Evolutionary conservation across 1,140 invertebrate species (phyloP).

Genomic region (Pseudomyrmex sp.): DNA sequence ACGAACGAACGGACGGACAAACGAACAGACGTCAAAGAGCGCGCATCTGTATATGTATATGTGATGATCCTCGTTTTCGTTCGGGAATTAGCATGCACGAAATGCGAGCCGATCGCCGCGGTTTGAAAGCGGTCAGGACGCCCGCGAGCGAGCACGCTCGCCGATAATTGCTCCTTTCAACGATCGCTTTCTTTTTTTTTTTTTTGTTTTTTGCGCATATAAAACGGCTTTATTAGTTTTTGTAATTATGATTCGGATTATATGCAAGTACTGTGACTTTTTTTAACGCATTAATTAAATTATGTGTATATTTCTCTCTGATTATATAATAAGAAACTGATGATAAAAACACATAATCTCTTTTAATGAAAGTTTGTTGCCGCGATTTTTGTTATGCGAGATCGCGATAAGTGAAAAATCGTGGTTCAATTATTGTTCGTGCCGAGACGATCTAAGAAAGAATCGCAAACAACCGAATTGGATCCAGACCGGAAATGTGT

Average conservation of each 20-base stretch:
- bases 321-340: no score
- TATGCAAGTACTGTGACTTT: neutral
- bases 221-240: conserved; percentile 17
- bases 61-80: conserved; percentile 50
- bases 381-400: no score
- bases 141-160: neutral
- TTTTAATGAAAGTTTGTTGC: neutral
- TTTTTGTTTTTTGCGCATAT: neutral
- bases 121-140: conserved; percentile 27
- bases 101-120: conserved; percentile 37
- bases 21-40: conserved; percentile 21
- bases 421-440: conserved; percentile 36
- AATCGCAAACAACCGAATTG: conserved; percentile 26
- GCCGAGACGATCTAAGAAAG: conserved; percentile 10
- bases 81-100: conserved; percentile 27
- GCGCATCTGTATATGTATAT: neutral
- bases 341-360: neutral
- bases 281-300: neutral
- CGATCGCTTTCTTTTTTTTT: neutral
- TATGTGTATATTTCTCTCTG: no score
- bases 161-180: conserved; percentile 13
- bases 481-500: conserved; percentile 21
- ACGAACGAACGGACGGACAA: neutral
- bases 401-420: conserved; percentile 24
- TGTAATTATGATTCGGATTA: neutral